Evolutionary conservation across 2,797 vertebrate genomes (phyloP).

Genomic region (Esox lucius): DNA sequence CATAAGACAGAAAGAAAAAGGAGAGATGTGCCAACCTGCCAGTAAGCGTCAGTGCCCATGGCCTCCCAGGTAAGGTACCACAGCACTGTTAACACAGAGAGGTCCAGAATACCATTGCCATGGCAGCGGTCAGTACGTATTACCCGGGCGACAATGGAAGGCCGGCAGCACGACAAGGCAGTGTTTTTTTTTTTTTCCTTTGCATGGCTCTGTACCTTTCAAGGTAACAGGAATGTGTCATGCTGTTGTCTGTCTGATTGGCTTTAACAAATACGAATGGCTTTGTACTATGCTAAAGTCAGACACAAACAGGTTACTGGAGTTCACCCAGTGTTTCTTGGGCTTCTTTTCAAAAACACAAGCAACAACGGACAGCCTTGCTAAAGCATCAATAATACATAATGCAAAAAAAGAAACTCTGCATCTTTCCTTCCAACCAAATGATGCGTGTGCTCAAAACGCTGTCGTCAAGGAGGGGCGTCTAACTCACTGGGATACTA

Average conservation of each 20-base stretch:
- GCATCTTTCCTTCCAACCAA: neutral
- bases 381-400: neutral
- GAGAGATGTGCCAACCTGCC: neutral
- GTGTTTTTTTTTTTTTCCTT: neutral
- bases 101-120: neutral
- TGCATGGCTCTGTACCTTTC: neutral
- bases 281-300: neutral
- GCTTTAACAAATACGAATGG: neutral
- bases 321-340: neutral
- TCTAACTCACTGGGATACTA: neutral
- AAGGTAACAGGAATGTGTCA: neutral
- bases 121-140: constrained; percentile 4
- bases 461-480: neutral
- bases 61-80: neutral
- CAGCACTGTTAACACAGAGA: neutral
- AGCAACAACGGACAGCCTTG: neutral
- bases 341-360: neutral
- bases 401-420: neutral
- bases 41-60: neutral
- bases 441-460: neutral
- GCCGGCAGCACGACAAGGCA: neutral
- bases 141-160: neutral
- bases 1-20: neutral
- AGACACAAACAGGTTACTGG: neutral
- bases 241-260: neutral